phyloP scores from a whole-genome alignment of 2,113 vertebrate species.

The Desmodus rotundus region DNA sequence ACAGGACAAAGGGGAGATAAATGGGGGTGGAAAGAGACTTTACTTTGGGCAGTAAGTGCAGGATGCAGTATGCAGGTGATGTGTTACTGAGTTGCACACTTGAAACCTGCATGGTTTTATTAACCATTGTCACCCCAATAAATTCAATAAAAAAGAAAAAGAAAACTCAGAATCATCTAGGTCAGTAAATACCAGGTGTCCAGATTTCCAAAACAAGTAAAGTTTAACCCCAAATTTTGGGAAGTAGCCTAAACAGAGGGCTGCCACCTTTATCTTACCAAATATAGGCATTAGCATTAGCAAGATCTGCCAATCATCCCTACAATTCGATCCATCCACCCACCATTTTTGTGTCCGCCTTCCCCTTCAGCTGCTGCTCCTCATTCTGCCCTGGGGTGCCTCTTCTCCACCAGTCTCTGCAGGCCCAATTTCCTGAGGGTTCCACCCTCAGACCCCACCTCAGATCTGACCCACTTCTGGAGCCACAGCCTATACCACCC shows the following conservation, averaged over 20 bases:
- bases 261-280: not conserved
- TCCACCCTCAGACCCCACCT: not conserved
- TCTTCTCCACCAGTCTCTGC: not conserved
- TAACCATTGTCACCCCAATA: not conserved
- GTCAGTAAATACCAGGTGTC: not conserved
- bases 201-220: constrained; percentile 7
- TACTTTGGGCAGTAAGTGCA: not conserved
- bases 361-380: not conserved
- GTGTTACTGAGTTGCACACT: not conserved
- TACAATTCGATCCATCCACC: not conserved
- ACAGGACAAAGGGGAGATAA: not conserved
- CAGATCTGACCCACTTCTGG: not conserved
- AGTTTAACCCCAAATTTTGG: not conserved
- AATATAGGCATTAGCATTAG: not conserved
- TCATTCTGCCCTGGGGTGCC: not conserved
- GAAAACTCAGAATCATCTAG: not conserved
- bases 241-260: not conserved
- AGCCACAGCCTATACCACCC: not conserved
- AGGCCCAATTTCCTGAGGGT: not conserved
- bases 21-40: not conserved
- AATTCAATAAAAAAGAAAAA: not conserved
- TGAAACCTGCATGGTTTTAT: not conserved
- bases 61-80: not conserved
- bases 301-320: not conserved
- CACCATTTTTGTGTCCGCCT: not conserved